A percentile compares a stretch with the other conserved stretches of the same genome.
Conservation (phyloP, 2,113 vertebrate genomes). For the Elgaria multicarinata region DNA sequence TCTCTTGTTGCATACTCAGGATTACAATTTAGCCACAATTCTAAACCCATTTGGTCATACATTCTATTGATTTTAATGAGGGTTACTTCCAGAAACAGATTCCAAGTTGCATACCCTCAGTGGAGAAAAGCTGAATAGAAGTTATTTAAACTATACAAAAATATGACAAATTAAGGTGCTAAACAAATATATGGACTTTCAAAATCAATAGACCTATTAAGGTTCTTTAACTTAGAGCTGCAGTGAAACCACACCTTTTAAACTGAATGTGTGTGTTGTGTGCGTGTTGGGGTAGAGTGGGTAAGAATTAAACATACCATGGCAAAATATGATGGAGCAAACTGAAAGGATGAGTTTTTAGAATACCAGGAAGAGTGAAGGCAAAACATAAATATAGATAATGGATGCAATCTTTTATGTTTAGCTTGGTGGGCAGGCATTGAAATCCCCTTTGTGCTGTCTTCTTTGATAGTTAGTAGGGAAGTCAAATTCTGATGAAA, state of each 20-base stretch:
- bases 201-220: constrained; percentile 18
- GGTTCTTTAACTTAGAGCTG: constrained; percentile 12
- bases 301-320: not conserved
- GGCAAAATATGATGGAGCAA: constrained; percentile 9
- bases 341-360: constrained; percentile 14
- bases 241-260: constrained; percentile 17
- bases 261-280: not conserved
- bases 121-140: not conserved
- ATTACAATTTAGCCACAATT: not conserved
- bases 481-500: constrained; percentile 49
- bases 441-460: constrained; percentile 60
- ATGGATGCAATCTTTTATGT: constrained; percentile 54
- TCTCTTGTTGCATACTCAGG: too few relatives aligned
- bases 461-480: constrained; percentile 52
- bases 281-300: too few relatives aligned
- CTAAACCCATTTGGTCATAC: not conserved
- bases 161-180: constrained; percentile 8
- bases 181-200: constrained; percentile 4
- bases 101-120: not conserved
- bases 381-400: constrained; percentile 64
- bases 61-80: not conserved
- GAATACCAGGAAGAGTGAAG: constrained; percentile 52
- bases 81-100: not conserved
- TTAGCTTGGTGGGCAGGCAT: constrained; percentile 57
- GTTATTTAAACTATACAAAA: not conserved